Evolutionary conservation across 64 coral and sea anemone genomes (phyloP).

Genomic region (Actinia equina): DNA sequence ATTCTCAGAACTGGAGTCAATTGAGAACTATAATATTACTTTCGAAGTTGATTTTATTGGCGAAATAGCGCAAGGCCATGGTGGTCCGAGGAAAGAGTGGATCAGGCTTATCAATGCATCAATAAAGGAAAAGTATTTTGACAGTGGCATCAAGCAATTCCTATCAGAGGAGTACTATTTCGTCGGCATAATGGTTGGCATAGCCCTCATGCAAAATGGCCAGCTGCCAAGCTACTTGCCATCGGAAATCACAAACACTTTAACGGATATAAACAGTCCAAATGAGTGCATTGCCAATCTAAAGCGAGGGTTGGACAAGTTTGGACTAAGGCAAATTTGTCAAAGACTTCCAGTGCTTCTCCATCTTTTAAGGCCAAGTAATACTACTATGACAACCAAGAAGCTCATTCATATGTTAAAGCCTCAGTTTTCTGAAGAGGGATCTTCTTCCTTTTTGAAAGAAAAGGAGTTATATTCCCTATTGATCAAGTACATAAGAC

Average conservation of each 20-base stretch:
- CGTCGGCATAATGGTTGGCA: slow-evolving; percentile 35
- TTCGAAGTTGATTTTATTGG: slow-evolving; percentile 52
- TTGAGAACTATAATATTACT: slow-evolving; percentile 28
- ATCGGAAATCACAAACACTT: background rate
- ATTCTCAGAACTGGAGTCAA: slow-evolving; percentile 18
- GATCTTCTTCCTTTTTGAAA: background rate
- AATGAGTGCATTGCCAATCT: slow-evolving; percentile 6
- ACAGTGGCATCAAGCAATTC: slow-evolving; percentile 11
- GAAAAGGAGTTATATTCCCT: background rate
- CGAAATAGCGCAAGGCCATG: background rate
- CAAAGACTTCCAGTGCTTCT: background rate
- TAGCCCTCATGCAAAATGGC: slow-evolving; percentile 37
- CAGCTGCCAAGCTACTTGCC: background rate
- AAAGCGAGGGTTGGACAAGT: background rate
- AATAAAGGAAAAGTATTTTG: slow-evolving; percentile 27
- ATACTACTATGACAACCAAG: background rate
- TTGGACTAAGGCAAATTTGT: background rate
- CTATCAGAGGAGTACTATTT: slow-evolving; percentile 26
- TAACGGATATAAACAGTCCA: background rate
- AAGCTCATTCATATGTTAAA: slow-evolving; percentile 8
- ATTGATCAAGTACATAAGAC: background rate
- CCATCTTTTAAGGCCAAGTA: slow-evolving; percentile 25
- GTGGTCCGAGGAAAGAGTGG: slow-evolving; percentile 42
- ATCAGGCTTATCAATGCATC: slow-evolving; percentile 2
- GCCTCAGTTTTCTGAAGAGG: slow-evolving; percentile 18